Percentiles rank a stretch among this genome's conserved stretches.
These are phyloP conservation scores for Anadara kagoshimensis DNA, from an alignment of 1,140 invertebrate species.

Conservation along the genomic window DNA sequence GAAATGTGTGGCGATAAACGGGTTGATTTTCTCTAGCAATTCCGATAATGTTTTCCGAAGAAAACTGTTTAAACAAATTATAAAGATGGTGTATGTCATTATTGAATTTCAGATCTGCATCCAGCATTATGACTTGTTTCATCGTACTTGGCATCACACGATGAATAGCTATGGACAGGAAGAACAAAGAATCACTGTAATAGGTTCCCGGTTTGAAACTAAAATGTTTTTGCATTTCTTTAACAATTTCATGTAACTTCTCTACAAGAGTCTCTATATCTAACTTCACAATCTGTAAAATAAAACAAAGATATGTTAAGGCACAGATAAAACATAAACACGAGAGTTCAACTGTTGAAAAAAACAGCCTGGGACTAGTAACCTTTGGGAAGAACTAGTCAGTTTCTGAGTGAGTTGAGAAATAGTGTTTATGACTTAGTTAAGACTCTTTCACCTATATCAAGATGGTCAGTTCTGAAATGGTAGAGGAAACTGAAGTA, in stretches of 20 bases:
- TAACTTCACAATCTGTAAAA: slow-evolving; percentile 78
- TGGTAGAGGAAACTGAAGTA: too few species aligned
- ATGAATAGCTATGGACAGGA: slow-evolving; percentile 85
- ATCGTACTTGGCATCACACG: slow-evolving; percentile 78
- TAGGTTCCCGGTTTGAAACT: slow-evolving; percentile 86
- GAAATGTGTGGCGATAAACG: slow-evolving; percentile 87
- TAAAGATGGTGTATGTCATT: slow-evolving; percentile 82
- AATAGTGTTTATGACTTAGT: too few species aligned
- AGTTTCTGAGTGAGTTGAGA: too few species aligned
- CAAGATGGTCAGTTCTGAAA: too few species aligned
- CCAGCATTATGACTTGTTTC: slow-evolving; percentile 82
- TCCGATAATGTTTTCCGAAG: slow-evolving; percentile 81
- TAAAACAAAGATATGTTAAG: slow-evolving; percentile 18
- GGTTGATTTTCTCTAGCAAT: slow-evolving; percentile 86
- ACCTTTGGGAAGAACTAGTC: too few species aligned
- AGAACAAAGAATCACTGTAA: slow-evolving; percentile 89
- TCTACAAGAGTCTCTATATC: slow-evolving; percentile 79
- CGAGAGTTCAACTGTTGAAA: too few species aligned
- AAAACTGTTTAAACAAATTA: slow-evolving; percentile 81
- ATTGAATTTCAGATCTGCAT: slow-evolving; percentile 86
- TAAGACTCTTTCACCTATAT: too few species aligned
- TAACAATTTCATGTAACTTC: slow-evolving; percentile 80
- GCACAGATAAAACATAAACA: too few species aligned
- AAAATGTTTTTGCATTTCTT: slow-evolving; percentile 83
- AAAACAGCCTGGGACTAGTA: too few species aligned